Percentiles rank a stretch among this genome's conserved stretches.
Evolutionary conservation across 1,140 invertebrate genomes (phyloP).

Genomic region (Artemia franciscana): DNA sequence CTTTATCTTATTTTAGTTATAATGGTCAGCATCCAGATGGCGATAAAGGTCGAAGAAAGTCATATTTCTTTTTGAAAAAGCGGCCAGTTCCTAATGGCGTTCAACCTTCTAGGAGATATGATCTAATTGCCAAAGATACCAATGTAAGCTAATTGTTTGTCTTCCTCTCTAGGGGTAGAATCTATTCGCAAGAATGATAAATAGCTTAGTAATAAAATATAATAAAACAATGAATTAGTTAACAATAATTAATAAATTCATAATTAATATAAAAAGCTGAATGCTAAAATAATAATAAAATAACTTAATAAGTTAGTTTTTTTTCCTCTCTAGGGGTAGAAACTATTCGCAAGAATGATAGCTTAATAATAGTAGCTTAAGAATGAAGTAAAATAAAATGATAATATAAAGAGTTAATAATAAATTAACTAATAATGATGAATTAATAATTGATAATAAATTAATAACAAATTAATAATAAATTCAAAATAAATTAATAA

Average conservation of each 20-base stretch:
- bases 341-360: no score
- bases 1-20: slow-evolving; percentile 37
- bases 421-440: no score
- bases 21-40: slow-evolving; percentile 81
- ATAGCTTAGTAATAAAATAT: background rate
- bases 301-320: background rate
- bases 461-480: no score
- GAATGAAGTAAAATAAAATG: no score
- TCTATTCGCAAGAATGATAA: background rate
- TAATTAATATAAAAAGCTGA: background rate
- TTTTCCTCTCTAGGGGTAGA: no score
- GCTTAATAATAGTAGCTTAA: no score
- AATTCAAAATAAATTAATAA: no score
- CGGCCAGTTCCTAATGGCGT: slow-evolving; percentile 68
- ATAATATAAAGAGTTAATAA: no score
- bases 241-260: background rate
- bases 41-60: slow-evolving; percentile 67
- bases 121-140: background rate
- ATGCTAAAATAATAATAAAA: background rate
- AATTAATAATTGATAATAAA: no score
- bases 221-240: background rate
- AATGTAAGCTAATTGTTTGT: background rate
- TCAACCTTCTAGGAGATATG: slow-evolving; percentile 49
- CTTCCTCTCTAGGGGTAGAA: background rate
- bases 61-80: slow-evolving; percentile 77